These are phyloP conservation scores for Apoda limacodes DNA, from an alignment of 2,888 invertebrate species.

Conservation along the genomic window DNA sequence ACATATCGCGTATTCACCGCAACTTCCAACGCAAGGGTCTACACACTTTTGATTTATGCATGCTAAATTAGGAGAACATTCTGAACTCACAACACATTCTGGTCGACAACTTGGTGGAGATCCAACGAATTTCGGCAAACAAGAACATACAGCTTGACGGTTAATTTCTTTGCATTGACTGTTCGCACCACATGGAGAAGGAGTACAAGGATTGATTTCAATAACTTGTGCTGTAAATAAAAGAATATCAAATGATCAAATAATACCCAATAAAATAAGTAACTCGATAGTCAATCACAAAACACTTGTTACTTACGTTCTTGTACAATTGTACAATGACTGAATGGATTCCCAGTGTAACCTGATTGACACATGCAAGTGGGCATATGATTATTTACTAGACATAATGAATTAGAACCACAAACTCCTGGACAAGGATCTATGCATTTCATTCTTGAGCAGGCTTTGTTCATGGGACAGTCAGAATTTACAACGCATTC, in stretches of 20 bases:
- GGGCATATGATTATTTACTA: conserved; percentile 80
- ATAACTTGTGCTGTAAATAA: conserved; percentile 37
- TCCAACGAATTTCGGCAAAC: conserved; percentile 73
- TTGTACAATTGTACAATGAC: conserved; percentile 62
- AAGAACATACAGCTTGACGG: conserved; percentile 79
- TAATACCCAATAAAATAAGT: background rate
- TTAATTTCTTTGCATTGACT: conserved; percentile 81
- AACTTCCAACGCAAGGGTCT: conserved; percentile 74
- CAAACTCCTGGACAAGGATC: conserved; percentile 87
- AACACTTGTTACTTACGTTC: conserved; percentile 55
- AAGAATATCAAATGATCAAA: too few species aligned
- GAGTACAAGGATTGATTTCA: conserved; percentile 45
- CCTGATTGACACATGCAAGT: conserved; percentile 76
- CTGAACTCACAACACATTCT: conserved; percentile 77
- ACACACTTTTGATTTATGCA: conserved; percentile 78
- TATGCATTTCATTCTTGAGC: conserved; percentile 78
- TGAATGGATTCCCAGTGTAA: conserved; percentile 77
- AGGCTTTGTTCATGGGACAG: conserved; percentile 77
- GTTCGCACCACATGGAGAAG: conserved; percentile 80
- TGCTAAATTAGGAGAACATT: conserved; percentile 73
- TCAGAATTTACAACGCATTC: conserved; percentile 81
- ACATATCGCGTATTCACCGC: conserved; percentile 73
- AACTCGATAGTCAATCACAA: conserved; percentile 2
- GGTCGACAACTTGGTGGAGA: conserved; percentile 79
- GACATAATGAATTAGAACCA: conserved; percentile 78